Base-by-base conservation (phyloP, 2,113 vertebrate genomes). In the Fregetta grallaria region DNA sequence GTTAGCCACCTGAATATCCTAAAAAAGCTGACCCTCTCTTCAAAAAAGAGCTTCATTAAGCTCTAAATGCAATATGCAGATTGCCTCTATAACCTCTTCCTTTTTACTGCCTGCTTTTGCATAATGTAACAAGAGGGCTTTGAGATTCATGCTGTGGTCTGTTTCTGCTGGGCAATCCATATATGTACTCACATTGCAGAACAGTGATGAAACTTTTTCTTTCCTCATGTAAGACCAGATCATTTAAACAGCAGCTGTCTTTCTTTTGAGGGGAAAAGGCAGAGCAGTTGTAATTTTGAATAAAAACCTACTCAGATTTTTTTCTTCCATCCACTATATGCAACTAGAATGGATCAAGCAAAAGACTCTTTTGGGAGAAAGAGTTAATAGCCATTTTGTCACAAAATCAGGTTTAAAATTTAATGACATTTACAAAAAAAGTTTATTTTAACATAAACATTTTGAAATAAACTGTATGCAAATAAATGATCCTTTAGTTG, bases 51-150 rank as follows among this genome's bases (percentile, higher is more conserved):
- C 59, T 92, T 74, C 79, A 86, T 91, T 94, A 94, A 91, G 67
- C 44, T 87, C 76, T 81, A 87, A 92, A 78, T 73, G 73, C 80
- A 62, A 21, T 65, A 53, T 87, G 88, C 49, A 87, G 81, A 89
- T 89, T 87, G 62, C 47, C 40, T 94, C 62, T 75, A 2, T 62
- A 92, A 87, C 56, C 79, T 86, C 49, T 84, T 77, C 52, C 40
- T 82, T 94, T 81, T 81, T 53, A 36, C 36, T 75, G 34, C 42
- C 85, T 94, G 78, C 59, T 83, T 96, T 88, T 93, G 88, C 83
- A 95, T 85, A 94, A 95, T 78, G 53, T 23, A 68, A 13, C 77
- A 78, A 87, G 66, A 52, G 86, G 73, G 62, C 68, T 94, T 34
- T 76, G 91, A 45, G 91, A 40, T 52, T 67, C 94, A 2, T 7